Base-by-base conservation (phyloP, 2,888 invertebrate species). In the Cerceris ruficornis region DNA sequence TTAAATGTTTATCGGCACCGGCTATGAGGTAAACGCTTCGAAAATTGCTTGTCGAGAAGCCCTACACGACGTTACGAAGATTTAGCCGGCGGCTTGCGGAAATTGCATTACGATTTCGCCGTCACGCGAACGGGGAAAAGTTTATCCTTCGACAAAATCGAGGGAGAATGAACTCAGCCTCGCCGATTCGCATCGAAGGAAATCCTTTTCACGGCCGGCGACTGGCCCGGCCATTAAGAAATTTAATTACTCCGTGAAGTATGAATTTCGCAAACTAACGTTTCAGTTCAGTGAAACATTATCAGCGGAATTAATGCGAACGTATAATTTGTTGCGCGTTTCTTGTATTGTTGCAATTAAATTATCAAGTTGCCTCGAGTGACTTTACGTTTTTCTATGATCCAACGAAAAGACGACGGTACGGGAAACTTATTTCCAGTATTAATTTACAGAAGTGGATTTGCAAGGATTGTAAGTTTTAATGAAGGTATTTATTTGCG, bases 31-130 rank as follows among this genome's bases (percentile, higher is more conserved):
- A 64, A 70, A 64, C 55, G 69, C 11, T 54, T 43, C 43, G 75
- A 67, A 71, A 77, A 71, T 75, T 77, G 70, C 59, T 75, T 65
- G 77, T 70, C 60, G 62, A 57, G 62, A 75, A 60, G 8, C 65
- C 46, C 39, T 61, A 17, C 68, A 52, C 57, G 59, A 69, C 71
- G 50, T 41, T 55, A 46, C 43, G 46, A 58, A 54, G 73, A 82
- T 82, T 81, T 74, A 54, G 77, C 72, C 67, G 57, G 14, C 65
- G 61, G 66, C 69, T 77, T 69, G 69, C 17, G 71, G 61, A 77
- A 82, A 80, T 71, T 76, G 62, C 74, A 69, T 75, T 74, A 60
- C 69, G 67, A 74, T 75, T 80, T 74, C 66, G 46, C 49, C 57
- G 54, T 28, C 66, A 28, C 61, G 42, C 46, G 62, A 73, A 66